Evolutionary conservation across 2,113 vertebrate genomes (phyloP), one percentile per base, ranked within the genome.

Genomic region (Trachemys scripta): DNA sequence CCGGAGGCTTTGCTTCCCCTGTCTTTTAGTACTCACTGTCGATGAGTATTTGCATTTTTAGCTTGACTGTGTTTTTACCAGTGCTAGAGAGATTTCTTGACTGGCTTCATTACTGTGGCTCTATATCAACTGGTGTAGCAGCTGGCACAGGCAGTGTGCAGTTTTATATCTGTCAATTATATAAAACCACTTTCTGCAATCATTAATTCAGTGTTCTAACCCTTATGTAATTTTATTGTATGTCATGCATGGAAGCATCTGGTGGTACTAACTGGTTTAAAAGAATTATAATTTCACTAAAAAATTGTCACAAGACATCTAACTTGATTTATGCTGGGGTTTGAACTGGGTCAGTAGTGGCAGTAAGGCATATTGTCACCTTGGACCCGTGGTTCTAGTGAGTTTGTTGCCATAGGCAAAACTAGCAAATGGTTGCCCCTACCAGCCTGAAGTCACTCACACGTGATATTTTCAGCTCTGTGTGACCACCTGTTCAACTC

Each of bases 121-220:
- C 72, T 88, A 1, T 84, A 94, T 92, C 90, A 95, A 78, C 89
- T 94, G 93, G 19, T 53, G n/a, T 90, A 69, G 93, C 96, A 97
- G 90, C 95, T 97, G 96, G 83, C 92, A 95, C 93, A 89, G 78
- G 82, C 95, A 95, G 62, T 91, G 90, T 93, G 85, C 89, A 88
- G 90, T 95, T 91, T 49, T 79, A 42, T 95, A 90, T 97, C 92
- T 93, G 89, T 80, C 93, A 93, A 47, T 97, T 84, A 91, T 57
- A 93, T 75, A 90, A 96, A 97, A 27, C 19, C 45, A 78, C 1
- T 79, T 95, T 88, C 57, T 95, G 90, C 89, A 88, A 80, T 0
- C 2, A 93, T 90, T 81, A 27, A 45, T 81, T 57, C 10, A 1
- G 42, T 86, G 72, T 81, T 95, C 90, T 87, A 86, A 90, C 62